Conservation (phyloP, 2,113 vertebrate species). For the Poecilia latipinna region DNA sequence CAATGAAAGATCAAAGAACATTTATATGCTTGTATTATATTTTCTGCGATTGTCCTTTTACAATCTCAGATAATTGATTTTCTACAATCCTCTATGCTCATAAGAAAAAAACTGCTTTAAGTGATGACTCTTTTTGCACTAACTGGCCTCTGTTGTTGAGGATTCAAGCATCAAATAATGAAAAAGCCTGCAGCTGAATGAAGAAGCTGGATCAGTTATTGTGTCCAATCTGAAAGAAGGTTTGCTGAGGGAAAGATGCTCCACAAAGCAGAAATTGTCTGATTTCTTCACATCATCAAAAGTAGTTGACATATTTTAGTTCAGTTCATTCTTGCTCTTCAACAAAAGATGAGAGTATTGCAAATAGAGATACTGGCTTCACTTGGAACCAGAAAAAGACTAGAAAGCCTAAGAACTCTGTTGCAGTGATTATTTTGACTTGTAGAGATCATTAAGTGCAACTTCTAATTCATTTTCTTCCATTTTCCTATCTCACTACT, state of each 20-base stretch:
- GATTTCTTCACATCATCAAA: slow-evolving; percentile 24
- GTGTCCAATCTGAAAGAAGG: slow-evolving; percentile 22
- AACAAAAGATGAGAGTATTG: not conserved
- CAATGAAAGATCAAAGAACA: not conserved
- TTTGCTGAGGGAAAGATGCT: slow-evolving; percentile 13
- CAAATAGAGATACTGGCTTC: not conserved
- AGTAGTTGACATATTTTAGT: slow-evolving; percentile 9
- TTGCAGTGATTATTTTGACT: not conserved
- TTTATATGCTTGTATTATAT: not conserved
- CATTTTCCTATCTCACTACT: not conserved
- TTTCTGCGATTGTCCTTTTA: not conserved
- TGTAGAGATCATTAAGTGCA: not conserved
- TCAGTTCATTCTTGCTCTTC: not conserved
- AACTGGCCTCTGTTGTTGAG: slow-evolving; percentile 10
- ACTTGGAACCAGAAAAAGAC: not conserved
- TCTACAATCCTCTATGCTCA: not conserved
- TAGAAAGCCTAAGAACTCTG: not conserved
- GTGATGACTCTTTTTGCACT: not conserved
- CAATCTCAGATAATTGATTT: not conserved
- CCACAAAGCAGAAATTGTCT: slow-evolving; percentile 21
- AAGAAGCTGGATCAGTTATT: slow-evolving; percentile 20
- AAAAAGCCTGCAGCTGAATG: slow-evolving; percentile 4
- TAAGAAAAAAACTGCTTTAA: not conserved
- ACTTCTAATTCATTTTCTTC: not conserved
- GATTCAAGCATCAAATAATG: slow-evolving; percentile 11